phyloP scores from a whole-genome alignment of 2,888 invertebrate species.

The Yponomeuta evonymella region DNA sequence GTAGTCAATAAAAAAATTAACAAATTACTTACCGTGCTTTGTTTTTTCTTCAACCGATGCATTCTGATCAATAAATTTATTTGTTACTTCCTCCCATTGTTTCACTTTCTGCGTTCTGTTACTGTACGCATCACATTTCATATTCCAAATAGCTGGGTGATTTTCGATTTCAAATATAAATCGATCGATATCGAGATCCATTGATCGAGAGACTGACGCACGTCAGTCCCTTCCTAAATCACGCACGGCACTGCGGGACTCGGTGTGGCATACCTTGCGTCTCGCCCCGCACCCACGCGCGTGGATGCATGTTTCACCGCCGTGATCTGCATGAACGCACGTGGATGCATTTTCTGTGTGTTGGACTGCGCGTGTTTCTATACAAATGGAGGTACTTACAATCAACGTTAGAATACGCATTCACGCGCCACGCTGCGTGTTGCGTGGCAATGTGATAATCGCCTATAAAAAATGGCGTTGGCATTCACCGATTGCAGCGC shows the following conservation, averaged over 20 bases:
- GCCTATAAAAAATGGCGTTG: background rate
- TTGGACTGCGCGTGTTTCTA: no score
- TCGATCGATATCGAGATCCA: slow-evolving; percentile 20
- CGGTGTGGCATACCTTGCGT: background rate
- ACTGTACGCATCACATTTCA: slow-evolving; percentile 20
- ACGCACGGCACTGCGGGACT: slow-evolving; percentile 6
- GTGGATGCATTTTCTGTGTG: no score
- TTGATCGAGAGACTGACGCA: background rate
- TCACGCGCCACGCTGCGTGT: no score
- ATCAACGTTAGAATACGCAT: no score
- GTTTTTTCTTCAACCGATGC: slow-evolving; percentile 17
- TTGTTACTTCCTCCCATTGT: slow-evolving; percentile 21
- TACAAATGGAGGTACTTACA: no score
- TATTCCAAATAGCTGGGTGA: slow-evolving; percentile 21
- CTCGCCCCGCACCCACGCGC: slow-evolving; percentile 11
- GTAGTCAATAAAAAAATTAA: slow-evolving; percentile 18
- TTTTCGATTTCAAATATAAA: slow-evolving; percentile 22
- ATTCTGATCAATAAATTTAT: slow-evolving; percentile 18
- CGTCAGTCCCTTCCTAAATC: slow-evolving; percentile 1
- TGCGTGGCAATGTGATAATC: no score
- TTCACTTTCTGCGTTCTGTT: slow-evolving; percentile 19
- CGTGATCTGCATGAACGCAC: no score
- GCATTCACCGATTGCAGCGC: no score
- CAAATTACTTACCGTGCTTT: slow-evolving; percentile 15
- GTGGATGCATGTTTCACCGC: slow-evolving; percentile 12